phyloP scores from a whole-genome alignment of 2,113 vertebrate species.

The Hemicordylus capensis region DNA sequence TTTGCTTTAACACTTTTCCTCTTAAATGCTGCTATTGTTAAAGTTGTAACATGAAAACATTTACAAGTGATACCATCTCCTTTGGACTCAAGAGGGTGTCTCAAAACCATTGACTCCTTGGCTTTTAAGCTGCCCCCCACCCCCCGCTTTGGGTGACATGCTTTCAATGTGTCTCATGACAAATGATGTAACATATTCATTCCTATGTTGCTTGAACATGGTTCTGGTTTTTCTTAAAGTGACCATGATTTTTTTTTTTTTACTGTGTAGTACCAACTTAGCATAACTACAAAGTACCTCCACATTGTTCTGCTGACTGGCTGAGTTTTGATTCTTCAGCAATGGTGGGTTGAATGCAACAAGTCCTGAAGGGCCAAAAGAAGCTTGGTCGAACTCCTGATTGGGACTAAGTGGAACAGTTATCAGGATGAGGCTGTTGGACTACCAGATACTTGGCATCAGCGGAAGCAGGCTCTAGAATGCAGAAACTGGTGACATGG shows the following conservation, averaged over 20 bases:
- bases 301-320: neutral
- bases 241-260: neutral
- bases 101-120: conserved; percentile 51
- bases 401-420: neutral
- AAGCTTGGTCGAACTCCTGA: neutral
- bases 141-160: conserved; percentile 51
- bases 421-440: neutral
- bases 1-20: conserved; percentile 59
- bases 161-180: conserved; percentile 63
- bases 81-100: conserved; percentile 54
- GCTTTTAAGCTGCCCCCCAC: conserved; percentile 44
- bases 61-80: conserved; percentile 58
- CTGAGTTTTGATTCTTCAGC: neutral
- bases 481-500: neutral
- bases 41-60: conserved; percentile 75
- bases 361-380: neutral
- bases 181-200: conserved; percentile 69
- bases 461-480: neutral
- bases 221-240: conserved; percentile 49
- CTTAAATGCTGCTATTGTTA: conserved; percentile 70
- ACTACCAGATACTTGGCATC: neutral
- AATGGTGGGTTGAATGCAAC: neutral
- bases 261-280: neutral
- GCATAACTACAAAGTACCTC: neutral
- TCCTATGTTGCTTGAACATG: conserved; percentile 49